Percentiles rank a stretch among this genome's conserved stretches.
Evolutionary conservation across 2,888 invertebrate species (phyloP).

Genomic region (Pseudococcus jackbeardsleyi): DNA sequence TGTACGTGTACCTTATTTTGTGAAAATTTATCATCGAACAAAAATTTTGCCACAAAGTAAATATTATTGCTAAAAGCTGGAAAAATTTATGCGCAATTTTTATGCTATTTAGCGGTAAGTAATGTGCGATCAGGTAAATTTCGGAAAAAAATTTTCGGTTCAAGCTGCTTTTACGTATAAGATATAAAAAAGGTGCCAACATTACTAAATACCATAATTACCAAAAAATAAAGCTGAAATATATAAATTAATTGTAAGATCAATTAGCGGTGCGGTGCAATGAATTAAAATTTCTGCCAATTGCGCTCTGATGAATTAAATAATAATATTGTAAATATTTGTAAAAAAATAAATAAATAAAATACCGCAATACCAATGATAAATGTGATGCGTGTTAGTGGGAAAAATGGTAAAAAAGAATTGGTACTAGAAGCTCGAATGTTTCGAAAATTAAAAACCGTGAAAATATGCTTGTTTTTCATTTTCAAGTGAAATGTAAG

Average conservation of each 20-base stretch:
- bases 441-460: conserved; percentile 37
- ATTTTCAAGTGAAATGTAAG: not conserved
- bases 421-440: conserved; percentile 3
- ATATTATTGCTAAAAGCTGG: conserved; percentile 53
- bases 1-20: not conserved
- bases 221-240: conserved; percentile 63
- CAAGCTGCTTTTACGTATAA: conserved; percentile 61
- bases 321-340: conserved; percentile 46
- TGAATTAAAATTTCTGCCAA: conserved; percentile 61
- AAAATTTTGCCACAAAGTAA: conserved; percentile 28
- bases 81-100: conserved; percentile 61
- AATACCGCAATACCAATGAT: conserved; percentile 59
- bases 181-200: conserved; percentile 62
- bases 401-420: conserved; percentile 27
- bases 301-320: conserved; percentile 63
- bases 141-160: conserved; percentile 57
- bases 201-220: conserved; percentile 62
- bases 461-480: conserved; percentile 10
- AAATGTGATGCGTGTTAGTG: conserved; percentile 58
- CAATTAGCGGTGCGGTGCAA: conserved; percentile 62
- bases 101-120: conserved; percentile 60
- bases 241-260: conserved; percentile 59
- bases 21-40: conserved; percentile 13
- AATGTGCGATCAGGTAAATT: conserved; percentile 57
- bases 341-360: conserved; percentile 54